Evolutionary conservation across 2,797 vertebrate genomes (phyloP).

Genomic region (Hapalemur alaotrensis): DNA sequence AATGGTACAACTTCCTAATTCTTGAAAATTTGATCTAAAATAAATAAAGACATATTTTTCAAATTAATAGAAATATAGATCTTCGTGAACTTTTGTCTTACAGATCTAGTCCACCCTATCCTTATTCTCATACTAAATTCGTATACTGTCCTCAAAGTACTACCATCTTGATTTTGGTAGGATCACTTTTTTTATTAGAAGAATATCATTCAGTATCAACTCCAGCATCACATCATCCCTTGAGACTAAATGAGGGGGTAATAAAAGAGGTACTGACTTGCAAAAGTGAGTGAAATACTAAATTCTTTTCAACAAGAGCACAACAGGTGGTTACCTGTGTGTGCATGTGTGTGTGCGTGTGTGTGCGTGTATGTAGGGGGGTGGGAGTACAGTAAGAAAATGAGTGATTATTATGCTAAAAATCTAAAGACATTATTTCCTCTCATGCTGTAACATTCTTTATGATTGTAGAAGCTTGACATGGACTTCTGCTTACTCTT

Average conservation of each 20-base stretch:
- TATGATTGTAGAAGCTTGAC: slow-evolving; percentile 21
- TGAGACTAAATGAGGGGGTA: not conserved
- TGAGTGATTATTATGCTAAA: slow-evolving; percentile 25
- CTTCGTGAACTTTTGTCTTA: not conserved
- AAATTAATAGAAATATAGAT: slow-evolving; percentile 1
- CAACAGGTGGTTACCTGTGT: not conserved
- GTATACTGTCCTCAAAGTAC: not conserved
- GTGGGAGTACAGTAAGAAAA: slow-evolving; percentile 16
- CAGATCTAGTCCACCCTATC: not conserved
- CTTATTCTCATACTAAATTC: slow-evolving; percentile 30
- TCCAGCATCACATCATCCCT: not conserved
- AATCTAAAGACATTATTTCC: slow-evolving; percentile 37
- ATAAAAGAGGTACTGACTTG: not conserved
- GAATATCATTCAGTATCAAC: slow-evolving; percentile 8
- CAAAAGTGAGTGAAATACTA: slow-evolving; percentile 35
- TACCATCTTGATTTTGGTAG: not conserved
- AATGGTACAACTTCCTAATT: slow-evolving; percentile 6
- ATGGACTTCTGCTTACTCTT: slow-evolving; percentile 54
- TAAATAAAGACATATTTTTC: not conserved
- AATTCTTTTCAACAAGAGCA: slow-evolving; percentile 25
- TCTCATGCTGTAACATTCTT: not conserved
- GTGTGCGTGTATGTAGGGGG: not conserved
- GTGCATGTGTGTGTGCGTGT: not conserved
- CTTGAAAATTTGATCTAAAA: slow-evolving; percentile 49
- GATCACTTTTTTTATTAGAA: not conserved